Percentiles rank a stretch among this genome's conserved stretches.
phyloP scores from a whole-genome alignment of 30 jellyfish, hydroid and myxozoan genomes.

The Aurelia aurita complex sp. Pacific region DNA sequence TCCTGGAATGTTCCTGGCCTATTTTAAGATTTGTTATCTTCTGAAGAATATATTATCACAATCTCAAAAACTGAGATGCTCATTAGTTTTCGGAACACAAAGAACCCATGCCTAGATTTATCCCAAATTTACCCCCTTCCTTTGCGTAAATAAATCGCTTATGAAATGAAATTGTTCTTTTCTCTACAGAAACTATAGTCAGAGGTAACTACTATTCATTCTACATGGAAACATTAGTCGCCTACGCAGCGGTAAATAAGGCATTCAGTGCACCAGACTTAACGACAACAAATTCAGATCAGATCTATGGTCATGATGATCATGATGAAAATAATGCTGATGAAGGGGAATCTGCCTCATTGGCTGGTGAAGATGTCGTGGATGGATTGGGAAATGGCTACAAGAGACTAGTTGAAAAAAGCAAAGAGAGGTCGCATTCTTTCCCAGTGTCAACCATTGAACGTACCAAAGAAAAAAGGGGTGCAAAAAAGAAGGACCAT shows the following conservation, averaged over 20 bases:
- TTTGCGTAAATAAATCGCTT: too few species aligned
- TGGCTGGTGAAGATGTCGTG: background rate
- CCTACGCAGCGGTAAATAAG: background rate
- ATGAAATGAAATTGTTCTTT: too few species aligned
- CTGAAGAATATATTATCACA: background rate
- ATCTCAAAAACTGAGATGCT: too few species aligned
- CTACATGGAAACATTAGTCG: too few species aligned
- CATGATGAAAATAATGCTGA: background rate
- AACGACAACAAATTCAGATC: background rate
- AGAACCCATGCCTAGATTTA: background rate
- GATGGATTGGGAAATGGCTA: conserved; percentile 23
- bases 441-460: background rate
- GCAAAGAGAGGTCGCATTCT: conserved; percentile 1
- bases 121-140: background rate
- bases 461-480: background rate
- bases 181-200: too few species aligned
- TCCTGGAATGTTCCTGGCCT: too few species aligned
- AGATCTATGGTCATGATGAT: background rate
- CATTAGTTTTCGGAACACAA: too few species aligned
- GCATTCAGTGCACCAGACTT: conserved; percentile 1
- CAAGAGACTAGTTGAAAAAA: background rate
- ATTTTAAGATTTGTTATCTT: background rate
- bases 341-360: background rate
- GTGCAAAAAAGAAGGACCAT: background rate
- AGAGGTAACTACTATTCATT: too few species aligned